These are phyloP conservation scores for Bombus affinis DNA, from an alignment of 1,140 invertebrate genomes.

Conservation along the genomic window DNA sequence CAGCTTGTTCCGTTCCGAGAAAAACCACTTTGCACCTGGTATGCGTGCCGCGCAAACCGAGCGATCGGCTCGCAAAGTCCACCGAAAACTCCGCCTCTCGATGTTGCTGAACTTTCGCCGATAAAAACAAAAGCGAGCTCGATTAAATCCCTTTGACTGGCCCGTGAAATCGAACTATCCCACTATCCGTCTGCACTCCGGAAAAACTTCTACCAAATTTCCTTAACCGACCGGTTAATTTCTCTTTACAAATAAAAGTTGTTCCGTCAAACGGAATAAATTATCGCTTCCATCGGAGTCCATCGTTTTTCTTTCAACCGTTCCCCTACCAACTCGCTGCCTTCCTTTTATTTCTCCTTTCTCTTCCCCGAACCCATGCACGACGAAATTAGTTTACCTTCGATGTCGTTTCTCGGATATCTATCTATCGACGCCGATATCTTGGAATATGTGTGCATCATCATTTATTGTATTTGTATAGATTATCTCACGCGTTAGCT, in stretches of 20 bases:
- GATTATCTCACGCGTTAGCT: too few species aligned
- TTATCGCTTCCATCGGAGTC: neutral
- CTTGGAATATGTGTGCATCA: neutral
- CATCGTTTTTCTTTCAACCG: too few species aligned
- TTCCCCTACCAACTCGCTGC: neutral
- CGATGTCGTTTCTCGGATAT: neutral
- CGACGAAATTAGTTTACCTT: neutral
- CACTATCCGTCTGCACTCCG: too few species aligned
- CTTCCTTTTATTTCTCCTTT: neutral
- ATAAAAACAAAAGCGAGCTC: neutral
- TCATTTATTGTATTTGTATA: too few species aligned
- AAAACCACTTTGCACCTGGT: neutral
- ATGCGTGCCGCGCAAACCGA: neutral
- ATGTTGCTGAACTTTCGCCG: too few species aligned
- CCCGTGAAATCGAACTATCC: too few species aligned
- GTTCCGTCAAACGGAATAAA: slow-evolving; percentile 39
- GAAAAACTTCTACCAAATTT: slow-evolving; percentile 5
- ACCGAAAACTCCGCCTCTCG: too few species aligned
- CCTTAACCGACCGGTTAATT: neutral
- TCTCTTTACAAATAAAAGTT: slow-evolving; percentile 31
- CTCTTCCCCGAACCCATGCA: neutral
- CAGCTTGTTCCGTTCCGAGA: neutral
- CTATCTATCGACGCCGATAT: neutral
- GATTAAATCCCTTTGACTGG: neutral
- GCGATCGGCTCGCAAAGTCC: neutral